Base-by-base conservation (phyloP, 1,140 invertebrate species). In the Ostrea denselamellosa region DNA sequence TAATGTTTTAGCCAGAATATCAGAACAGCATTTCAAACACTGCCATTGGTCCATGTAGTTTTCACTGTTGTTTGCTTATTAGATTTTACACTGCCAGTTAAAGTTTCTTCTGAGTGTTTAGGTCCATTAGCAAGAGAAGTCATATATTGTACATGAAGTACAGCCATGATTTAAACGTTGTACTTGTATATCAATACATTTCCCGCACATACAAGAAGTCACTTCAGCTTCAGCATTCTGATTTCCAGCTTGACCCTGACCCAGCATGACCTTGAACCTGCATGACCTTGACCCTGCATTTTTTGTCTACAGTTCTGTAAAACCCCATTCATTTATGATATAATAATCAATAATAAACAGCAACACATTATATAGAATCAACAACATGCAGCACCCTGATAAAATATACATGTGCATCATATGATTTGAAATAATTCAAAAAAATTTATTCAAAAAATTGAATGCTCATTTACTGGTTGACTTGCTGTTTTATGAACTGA, bases 31-130 rank as follows among this genome's bases (percentile, higher is more conserved):
- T 77, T 34, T 25, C 68, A 77, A 9, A 58, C 56, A 58, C 25
- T 14, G 68, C 68, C 28, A 25, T 3, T 77, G 10, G 58, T 62
- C n/a, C 12, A 62, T 19, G 58, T 19, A 62, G n/a, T 34, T 28
- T 62, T 62, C 56, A 44, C 68, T 14, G 28, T 34, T 77, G 25
- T 77, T 77, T 77, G 68, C 68, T 77, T 77, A 77, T 28, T 77
- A 77, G 68, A 77, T 77, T 14, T 77, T 25, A 71, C 65, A 77
- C 28, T 77, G 68, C 68, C 68, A 77, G 68, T 28, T 77, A 44
- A 25, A 77, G 68, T 77, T 34, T 28, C 3, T 34, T 77, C 12
- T 34, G 22, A 25, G 7, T 71, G 9, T 12, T 34, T 9, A 17
- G 12, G 56, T 71, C 28, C 7, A 12, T 28, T n/a, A 34, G 14